Conservation (phyloP, 1,140 invertebrate species). For the Calliphora vicina region DNA sequence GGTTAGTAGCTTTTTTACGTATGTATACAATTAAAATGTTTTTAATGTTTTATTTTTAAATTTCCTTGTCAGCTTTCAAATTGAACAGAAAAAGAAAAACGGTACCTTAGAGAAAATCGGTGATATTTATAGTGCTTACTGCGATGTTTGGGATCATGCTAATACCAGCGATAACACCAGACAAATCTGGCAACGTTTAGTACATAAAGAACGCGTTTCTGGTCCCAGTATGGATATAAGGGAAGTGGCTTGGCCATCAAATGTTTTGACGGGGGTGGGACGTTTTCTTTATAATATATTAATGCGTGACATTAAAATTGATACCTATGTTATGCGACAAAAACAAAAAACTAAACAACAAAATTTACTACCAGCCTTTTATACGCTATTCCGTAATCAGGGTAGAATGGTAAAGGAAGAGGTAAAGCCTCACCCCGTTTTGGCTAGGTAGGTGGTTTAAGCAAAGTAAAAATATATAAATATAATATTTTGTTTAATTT, state of each 20-base stretch:
- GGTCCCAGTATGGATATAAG: constrained; percentile 71
- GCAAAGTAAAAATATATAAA: too few species aligned
- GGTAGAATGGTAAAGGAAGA: constrained; percentile 73
- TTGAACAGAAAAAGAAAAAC: constrained; percentile 71
- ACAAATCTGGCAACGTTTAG: constrained; percentile 76
- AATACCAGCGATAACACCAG: constrained; percentile 69
- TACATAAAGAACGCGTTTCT: constrained; percentile 65
- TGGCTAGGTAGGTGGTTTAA: constrained; percentile 66
- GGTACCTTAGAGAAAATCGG: constrained; percentile 74
- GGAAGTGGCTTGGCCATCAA: constrained; percentile 72
- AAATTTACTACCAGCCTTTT: constrained; percentile 79
- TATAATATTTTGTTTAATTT: too few species aligned
- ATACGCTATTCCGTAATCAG: constrained; percentile 78
- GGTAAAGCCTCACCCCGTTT: constrained; percentile 83
- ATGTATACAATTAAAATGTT: background rate
- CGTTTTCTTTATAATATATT: constrained; percentile 89
- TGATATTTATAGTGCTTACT: constrained; percentile 74
- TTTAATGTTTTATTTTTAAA: background rate
- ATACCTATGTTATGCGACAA: constrained; percentile 72
- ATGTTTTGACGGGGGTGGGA: constrained; percentile 72
- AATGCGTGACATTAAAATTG: constrained; percentile 83
- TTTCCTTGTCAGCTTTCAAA: constrained; percentile 67
- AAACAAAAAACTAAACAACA: constrained; percentile 59
- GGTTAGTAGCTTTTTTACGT: constrained; percentile 5
- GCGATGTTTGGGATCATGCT: constrained; percentile 71